phyloP scores from a whole-genome alignment of 2,113 vertebrate genomes.

The Microcebus tavaratra region DNA sequence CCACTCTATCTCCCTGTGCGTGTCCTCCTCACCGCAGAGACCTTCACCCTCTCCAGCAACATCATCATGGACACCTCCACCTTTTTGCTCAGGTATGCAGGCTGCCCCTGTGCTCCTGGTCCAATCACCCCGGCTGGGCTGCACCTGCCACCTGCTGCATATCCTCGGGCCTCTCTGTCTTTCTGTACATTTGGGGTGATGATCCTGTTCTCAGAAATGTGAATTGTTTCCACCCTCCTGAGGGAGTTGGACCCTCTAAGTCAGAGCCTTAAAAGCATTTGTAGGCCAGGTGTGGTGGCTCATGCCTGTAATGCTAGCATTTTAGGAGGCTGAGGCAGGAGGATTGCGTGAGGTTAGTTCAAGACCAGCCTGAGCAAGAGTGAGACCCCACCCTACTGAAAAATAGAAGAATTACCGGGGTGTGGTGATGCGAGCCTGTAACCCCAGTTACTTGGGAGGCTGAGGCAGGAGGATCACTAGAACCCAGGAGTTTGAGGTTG shows the following conservation, averaged over 20 bases:
- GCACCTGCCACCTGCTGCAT: not conserved
- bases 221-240: not conserved
- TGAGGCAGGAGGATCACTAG: no score
- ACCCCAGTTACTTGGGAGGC: no score
- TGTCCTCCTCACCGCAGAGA: conserved; percentile 91
- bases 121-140: not conserved
- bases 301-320: no score
- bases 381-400: no score
- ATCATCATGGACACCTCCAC: conserved; percentile 95
- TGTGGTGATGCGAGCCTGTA: no score
- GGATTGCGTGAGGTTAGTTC: no score
- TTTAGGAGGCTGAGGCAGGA: no score
- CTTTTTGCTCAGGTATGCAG: conserved; percentile 91
- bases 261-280: not conserved
- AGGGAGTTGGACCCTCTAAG: not conserved
- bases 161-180: not conserved
- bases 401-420: no score
- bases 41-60: conserved; percentile 94
- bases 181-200: not conserved
- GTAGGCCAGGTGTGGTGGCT: no score
- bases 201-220: not conserved
- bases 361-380: no score
- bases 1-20: conserved; percentile 93
- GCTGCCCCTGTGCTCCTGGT: not conserved
- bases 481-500: no score